Conservation (phyloP, 2,113 vertebrate genomes). For the Sus scrofa region DNA sequence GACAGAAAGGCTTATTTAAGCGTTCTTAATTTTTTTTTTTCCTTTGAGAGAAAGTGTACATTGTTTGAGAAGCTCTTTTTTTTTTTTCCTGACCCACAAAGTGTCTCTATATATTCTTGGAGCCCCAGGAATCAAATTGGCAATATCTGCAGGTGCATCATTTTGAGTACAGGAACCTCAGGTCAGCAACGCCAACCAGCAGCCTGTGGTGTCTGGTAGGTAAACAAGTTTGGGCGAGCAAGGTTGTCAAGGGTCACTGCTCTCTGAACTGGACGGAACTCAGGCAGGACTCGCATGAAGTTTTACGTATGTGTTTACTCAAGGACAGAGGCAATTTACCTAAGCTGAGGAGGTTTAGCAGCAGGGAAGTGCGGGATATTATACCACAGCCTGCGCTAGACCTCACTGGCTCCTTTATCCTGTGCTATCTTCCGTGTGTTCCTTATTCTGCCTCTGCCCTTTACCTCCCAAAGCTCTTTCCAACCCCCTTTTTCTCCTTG, state of each 20-base stretch:
- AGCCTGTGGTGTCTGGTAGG: too few species aligned
- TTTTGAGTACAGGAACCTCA: background rate
- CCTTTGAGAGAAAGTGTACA: background rate
- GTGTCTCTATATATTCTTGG: background rate
- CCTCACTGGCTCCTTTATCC: background rate
- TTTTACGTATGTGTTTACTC: background rate
- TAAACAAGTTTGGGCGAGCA: background rate
- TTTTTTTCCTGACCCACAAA: background rate
- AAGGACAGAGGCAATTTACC: background rate
- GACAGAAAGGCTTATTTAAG: background rate
- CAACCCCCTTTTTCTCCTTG: background rate
- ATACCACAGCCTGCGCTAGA: rapidly evolving
- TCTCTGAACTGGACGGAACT: background rate
- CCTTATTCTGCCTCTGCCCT: background rate
- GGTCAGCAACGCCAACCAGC: background rate
- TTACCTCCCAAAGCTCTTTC: background rate
- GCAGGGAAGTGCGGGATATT: too few species aligned
- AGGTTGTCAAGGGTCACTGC: background rate
- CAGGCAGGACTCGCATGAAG: background rate
- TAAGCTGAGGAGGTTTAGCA: background rate
- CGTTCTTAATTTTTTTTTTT: background rate
- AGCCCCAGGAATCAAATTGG: background rate
- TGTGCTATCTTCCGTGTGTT: background rate
- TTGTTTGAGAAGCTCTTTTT: background rate
- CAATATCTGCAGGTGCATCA: background rate